Percentiles rank a stretch among this genome's conserved stretches.
phyloP scores from a whole-genome alignment of 2,797 vertebrate species.

The Tolypeutes matacus region DNA sequence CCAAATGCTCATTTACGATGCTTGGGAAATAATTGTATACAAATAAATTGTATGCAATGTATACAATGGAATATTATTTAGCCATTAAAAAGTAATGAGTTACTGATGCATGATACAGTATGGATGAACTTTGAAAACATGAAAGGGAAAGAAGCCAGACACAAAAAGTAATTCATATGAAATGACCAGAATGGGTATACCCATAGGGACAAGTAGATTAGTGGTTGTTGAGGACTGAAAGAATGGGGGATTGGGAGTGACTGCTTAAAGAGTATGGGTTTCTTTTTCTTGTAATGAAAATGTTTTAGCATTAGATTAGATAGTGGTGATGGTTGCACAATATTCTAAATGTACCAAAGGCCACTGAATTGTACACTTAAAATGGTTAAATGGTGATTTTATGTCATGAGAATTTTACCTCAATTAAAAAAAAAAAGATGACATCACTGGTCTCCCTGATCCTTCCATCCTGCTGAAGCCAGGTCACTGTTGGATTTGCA shows the following conservation, averaged over 20 bases:
- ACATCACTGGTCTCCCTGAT: neutral
- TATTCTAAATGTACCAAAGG: constrained; percentile 1
- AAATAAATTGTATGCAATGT: too few species aligned
- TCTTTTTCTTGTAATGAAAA: neutral
- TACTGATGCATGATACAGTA: too few species aligned
- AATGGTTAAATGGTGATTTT: neutral
- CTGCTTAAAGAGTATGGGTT: neutral
- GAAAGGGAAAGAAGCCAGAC: too few species aligned
- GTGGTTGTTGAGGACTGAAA: neutral
- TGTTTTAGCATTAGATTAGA: neutral
- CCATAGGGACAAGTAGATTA: neutral
- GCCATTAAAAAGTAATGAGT: too few species aligned
- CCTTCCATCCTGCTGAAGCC: neutral
- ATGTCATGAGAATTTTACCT: neutral
- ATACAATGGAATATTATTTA: too few species aligned
- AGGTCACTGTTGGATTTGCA: neutral
- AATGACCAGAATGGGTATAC: neutral
- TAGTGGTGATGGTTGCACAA: too few species aligned
- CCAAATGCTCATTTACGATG: neutral
- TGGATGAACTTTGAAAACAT: too few species aligned
- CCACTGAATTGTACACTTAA: constrained; percentile 19
- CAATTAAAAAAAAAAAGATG: neutral
- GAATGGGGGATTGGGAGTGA: neutral
- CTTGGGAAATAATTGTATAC: too few species aligned
- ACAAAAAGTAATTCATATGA: too few species aligned